These are phyloP conservation scores for Drosophila prostipennis DNA, from an alignment of 2,888 invertebrate species.

Conservation along the genomic window DNA sequence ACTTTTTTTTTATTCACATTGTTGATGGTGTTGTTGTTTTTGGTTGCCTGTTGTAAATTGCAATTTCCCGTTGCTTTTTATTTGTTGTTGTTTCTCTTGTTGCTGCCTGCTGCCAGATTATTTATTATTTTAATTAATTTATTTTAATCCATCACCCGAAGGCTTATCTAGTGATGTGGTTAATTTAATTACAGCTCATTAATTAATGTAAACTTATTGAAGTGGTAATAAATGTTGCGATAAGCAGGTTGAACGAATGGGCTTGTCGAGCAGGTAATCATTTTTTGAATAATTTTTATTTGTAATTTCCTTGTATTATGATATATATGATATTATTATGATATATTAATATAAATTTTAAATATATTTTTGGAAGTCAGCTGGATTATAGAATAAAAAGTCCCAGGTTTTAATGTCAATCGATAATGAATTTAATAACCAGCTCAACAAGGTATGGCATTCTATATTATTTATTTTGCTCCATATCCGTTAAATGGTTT, in stretches of 20 bases:
- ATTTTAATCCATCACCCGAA: constrained; percentile 58
- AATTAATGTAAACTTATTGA: constrained; percentile 41
- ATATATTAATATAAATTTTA: too few relatives aligned
- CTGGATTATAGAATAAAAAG: too few relatives aligned
- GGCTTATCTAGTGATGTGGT: constrained; percentile 45
- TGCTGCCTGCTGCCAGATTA: constrained; percentile 41
- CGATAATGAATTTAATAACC: too few relatives aligned
- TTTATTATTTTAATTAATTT: constrained; percentile 72
- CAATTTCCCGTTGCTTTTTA: constrained; percentile 67
- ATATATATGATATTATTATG: too few relatives aligned
- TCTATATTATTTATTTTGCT: too few relatives aligned
- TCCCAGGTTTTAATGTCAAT: too few relatives aligned
- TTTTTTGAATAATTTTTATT: not conserved
- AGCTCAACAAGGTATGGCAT: too few relatives aligned
- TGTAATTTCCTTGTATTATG: too few relatives aligned
- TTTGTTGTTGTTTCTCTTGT: constrained; percentile 26
- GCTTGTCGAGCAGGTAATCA: not conserved
- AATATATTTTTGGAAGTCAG: too few relatives aligned
- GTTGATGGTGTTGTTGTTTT: constrained; percentile 53
- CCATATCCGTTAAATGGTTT: too few relatives aligned
- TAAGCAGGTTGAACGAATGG: not conserved
- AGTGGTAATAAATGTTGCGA: constrained; percentile 16
- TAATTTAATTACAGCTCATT: constrained; percentile 59
- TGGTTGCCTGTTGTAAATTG: constrained; percentile 58
- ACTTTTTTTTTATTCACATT: constrained; percentile 43